Conservation (phyloP, 2,888 invertebrate genomes). For the Cordilura impudica region DNA sequence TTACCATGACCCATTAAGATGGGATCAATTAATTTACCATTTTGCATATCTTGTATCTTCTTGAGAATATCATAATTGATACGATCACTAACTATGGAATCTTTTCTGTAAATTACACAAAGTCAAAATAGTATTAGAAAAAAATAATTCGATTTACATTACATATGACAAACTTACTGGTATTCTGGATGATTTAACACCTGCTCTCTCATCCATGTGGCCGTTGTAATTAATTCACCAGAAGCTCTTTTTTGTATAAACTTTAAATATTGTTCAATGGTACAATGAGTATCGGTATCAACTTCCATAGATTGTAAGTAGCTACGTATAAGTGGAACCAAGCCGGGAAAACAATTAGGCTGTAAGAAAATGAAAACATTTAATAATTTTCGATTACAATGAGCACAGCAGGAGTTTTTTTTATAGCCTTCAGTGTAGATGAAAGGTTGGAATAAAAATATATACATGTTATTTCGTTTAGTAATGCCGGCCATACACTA, state of each 20-base stretch:
- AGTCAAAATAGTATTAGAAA: neutral
- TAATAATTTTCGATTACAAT: too few relatives aligned
- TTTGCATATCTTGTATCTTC: slow-evolving; percentile 86
- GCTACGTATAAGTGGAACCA: slow-evolving; percentile 95
- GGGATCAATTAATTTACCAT: slow-evolving; percentile 85
- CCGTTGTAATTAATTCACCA: slow-evolving; percentile 94
- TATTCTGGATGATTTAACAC: slow-evolving; percentile 93
- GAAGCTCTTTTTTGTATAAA: slow-evolving; percentile 92
- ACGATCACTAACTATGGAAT: slow-evolving; percentile 91
- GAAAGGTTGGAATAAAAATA: too few relatives aligned
- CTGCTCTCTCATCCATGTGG: slow-evolving; percentile 95
- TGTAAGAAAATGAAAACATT: slow-evolving; percentile 30
- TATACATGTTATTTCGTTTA: too few relatives aligned
- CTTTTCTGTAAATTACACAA: slow-evolving; percentile 81
- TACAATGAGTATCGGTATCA: slow-evolving; percentile 98
- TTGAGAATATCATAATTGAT: slow-evolving; percentile 95
- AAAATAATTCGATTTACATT: neutral
- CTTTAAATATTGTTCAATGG: slow-evolving; percentile 96
- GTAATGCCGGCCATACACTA: too few relatives aligned
- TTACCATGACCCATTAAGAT: slow-evolving; percentile 86
- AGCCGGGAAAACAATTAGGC: slow-evolving; percentile 94
- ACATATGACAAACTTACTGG: slow-evolving; percentile 81
- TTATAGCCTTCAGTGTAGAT: too few relatives aligned
- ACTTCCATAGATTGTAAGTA: slow-evolving; percentile 97
- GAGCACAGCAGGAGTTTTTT: too few relatives aligned